Evolutionary conservation across 2,888 invertebrate genomes (phyloP).

Genomic region (Reticulitermes lucifugus): DNA sequence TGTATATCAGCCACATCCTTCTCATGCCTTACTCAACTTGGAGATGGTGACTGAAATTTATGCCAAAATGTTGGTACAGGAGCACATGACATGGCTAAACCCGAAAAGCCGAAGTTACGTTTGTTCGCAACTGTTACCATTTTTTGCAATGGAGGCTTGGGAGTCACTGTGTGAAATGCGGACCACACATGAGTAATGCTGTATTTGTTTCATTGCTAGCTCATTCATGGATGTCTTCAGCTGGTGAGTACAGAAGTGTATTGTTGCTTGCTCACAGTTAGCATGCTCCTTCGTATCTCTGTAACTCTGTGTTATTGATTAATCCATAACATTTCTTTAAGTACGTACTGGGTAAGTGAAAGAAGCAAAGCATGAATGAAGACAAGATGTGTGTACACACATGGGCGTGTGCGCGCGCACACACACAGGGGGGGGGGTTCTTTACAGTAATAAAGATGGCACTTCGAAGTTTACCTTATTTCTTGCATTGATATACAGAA

Average conservation of each 20-base stretch:
- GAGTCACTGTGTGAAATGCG: not conserved
- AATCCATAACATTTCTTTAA: not conserved
- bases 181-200: slow-evolving; percentile 32
- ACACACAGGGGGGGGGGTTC: not conserved
- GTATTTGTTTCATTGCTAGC: slow-evolving; percentile 47
- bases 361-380: not conserved
- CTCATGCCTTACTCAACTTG: no score
- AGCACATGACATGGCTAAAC: no score
- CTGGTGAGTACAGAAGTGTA: slow-evolving; percentile 50
- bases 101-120: no score
- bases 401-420: no score
- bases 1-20: no score
- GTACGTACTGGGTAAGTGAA: not conserved
- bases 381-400: no score
- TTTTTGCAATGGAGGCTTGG: not conserved
- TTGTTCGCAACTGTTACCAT: no score
- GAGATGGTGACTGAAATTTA: no score
- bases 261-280: not conserved
- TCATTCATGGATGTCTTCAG: slow-evolving; percentile 51
- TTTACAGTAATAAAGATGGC: no score
- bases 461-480: no score
- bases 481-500: no score
- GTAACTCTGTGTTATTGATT: not conserved
- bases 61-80: no score
- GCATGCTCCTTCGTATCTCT: not conserved